Evolutionary conservation across 2,113 vertebrate genomes (phyloP).

Genomic region (Tapirus terrestris): DNA sequence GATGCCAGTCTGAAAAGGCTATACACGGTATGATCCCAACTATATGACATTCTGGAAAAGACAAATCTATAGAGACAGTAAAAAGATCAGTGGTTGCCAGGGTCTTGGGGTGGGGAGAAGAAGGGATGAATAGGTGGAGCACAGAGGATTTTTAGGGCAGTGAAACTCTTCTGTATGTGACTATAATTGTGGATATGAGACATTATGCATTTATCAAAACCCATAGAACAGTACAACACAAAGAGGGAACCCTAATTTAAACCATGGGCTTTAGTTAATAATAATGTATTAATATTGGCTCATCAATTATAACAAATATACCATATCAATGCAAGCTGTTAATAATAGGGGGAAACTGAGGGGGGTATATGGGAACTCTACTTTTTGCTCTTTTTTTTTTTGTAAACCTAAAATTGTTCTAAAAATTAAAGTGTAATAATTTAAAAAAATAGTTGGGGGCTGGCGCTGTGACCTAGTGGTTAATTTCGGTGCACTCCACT

Average conservation of each 20-base stretch:
- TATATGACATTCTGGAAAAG: not conserved
- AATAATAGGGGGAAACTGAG: not conserved
- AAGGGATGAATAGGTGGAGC: not conserved
- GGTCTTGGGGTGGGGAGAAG: not conserved
- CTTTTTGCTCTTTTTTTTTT: slow-evolving; percentile 1
- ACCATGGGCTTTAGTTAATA: not conserved
- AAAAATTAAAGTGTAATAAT: not conserved
- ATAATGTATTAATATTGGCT: not conserved
- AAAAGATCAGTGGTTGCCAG: not conserved
- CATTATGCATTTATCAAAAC: not conserved
- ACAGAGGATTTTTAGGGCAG: not conserved
- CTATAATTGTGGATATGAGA: not conserved
- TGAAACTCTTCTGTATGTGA: not conserved
- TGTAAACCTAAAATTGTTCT: not conserved
- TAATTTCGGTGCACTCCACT: no score
- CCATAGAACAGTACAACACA: not conserved
- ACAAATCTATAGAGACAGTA: not conserved
- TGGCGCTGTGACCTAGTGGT: no score
- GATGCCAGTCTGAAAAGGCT: not conserved
- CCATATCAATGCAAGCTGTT: not conserved
- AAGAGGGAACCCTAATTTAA: not conserved
- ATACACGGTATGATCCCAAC: not conserved
- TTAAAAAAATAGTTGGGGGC: not conserved
- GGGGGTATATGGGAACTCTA: not conserved
- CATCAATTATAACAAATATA: not conserved